A percentile compares a stretch with the other conserved stretches of the same genome.
These are phyloP conservation scores for Tethea ocularis DNA, from an alignment of 2,888 invertebrate species.

Conservation along the genomic window DNA sequence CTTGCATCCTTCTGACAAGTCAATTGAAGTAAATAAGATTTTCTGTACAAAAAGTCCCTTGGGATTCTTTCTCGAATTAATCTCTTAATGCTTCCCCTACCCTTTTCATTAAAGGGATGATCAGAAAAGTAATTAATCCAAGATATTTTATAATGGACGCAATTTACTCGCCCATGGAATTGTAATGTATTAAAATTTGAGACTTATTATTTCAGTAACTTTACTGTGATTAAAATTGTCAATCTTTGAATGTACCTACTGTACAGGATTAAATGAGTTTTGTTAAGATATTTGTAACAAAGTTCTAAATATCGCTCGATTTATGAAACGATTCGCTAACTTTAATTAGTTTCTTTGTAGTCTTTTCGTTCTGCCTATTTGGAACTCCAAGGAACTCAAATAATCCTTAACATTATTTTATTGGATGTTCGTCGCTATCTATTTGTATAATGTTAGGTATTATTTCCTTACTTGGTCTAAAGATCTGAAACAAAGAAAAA, in stretches of 20 bases:
- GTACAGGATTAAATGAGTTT: background rate
- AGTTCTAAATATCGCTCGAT: background rate
- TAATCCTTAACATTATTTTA: background rate
- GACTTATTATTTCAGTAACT: background rate
- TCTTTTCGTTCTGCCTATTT: too few relatives aligned
- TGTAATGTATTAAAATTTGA: background rate
- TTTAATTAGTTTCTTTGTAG: too few relatives aligned
- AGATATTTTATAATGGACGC: constrained; percentile 36
- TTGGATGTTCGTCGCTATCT: too few relatives aligned
- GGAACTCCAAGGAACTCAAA: too few relatives aligned
- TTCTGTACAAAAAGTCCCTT: constrained; percentile 69
- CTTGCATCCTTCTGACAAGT: constrained; percentile 35
- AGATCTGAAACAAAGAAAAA: background rate
- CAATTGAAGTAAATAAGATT: constrained; percentile 76
- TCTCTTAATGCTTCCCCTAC: constrained; percentile 70
- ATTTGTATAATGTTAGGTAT: background rate
- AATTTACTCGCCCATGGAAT: constrained; percentile 8
- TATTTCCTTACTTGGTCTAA: background rate
- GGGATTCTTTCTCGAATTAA: constrained; percentile 73
- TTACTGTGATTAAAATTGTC: background rate
- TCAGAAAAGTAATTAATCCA: constrained; percentile 65
- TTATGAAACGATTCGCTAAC: background rate
- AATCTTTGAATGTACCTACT: constrained; percentile 6
- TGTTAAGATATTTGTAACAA: background rate
- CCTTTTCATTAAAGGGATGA: constrained; percentile 67